phyloP scores from a whole-genome alignment of 2,888 invertebrate genomes.

The Anorthoa munda region DNA sequence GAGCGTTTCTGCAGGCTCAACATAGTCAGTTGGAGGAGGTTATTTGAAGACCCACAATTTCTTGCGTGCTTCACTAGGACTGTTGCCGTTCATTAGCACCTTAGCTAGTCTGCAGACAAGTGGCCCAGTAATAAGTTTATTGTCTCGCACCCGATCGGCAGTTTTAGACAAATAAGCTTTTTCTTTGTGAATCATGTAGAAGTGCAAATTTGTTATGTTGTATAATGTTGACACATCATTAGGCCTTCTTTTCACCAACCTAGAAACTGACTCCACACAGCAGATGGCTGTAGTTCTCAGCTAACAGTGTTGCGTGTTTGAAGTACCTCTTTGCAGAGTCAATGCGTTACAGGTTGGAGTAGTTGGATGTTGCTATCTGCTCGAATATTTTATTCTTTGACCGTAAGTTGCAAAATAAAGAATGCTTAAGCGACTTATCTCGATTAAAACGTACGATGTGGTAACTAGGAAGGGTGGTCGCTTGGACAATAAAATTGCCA shows the following conservation, averaged over 20 bases:
- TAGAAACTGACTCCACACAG: no score
- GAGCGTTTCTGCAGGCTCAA: no score
- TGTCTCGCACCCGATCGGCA: background rate
- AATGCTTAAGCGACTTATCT: slow-evolving; percentile 84
- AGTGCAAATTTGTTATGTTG: background rate
- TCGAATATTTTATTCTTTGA: slow-evolving; percentile 73
- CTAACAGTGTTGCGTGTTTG: background rate
- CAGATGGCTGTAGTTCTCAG: no score
- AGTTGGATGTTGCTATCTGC: background rate
- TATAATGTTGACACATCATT: no score
- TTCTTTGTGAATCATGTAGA: background rate
- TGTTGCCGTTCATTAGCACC: no score
- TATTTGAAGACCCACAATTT: no score
- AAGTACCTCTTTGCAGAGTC: background rate
- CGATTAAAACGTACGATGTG: slow-evolving; percentile 84
- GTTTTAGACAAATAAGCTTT: background rate
- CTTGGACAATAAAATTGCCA: slow-evolving; percentile 85
- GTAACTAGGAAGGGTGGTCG: slow-evolving; percentile 84
- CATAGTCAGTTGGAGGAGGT: no score
- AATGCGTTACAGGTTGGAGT: background rate
- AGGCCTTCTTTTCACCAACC: no score
- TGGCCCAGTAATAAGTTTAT: background rate
- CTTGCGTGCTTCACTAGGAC: no score
- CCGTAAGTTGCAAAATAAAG: slow-evolving; percentile 83
- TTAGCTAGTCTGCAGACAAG: background rate